These are phyloP conservation scores for Drosophila mettleri DNA, from an alignment of 2,888 invertebrate species.

Conservation along the genomic window DNA sequence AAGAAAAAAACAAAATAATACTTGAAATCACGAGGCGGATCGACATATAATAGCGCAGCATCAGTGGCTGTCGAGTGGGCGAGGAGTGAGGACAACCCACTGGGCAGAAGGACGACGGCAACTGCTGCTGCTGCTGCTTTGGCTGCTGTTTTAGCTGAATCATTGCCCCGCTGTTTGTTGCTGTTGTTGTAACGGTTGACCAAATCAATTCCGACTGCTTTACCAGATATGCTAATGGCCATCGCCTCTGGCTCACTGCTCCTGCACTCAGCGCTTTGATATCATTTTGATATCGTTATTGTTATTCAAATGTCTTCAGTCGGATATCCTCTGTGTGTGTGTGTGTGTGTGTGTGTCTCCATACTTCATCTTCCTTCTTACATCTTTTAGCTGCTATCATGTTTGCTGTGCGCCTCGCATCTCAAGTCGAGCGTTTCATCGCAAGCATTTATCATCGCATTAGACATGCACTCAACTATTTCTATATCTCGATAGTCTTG, in stretches of 20 bases:
- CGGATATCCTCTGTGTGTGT: conserved; percentile 71
- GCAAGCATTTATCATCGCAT: conserved; percentile 77
- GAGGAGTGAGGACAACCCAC: conserved; percentile 56
- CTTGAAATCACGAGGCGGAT: conserved; percentile 51
- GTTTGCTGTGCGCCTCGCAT: conserved; percentile 17
- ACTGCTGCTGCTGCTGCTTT: conserved; percentile 39
- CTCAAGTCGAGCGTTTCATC: conserved; percentile 68
- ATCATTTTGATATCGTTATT: conserved; percentile 63
- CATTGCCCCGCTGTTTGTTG: conserved; percentile 51
- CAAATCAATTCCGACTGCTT: conserved; percentile 66
- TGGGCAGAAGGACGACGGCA: conserved; percentile 45
- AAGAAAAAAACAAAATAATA: conserved; percentile 19
- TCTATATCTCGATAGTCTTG: conserved; percentile 15
- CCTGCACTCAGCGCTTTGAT: conserved; percentile 59
- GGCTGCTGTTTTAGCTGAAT: conserved; percentile 53
- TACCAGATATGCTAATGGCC: conserved; percentile 53
- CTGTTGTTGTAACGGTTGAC: conserved; percentile 73
- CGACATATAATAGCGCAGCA: conserved; percentile 61
- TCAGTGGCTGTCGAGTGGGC: conserved; percentile 30
- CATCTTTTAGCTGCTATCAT: neutral
- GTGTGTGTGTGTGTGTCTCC: neutral
- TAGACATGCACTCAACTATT: conserved; percentile 61
- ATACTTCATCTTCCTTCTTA: neutral
- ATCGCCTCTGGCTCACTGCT: conserved; percentile 32
- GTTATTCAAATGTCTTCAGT: conserved; percentile 67